phyloP scores from a whole-genome alignment of 2,113 vertebrate species.

The Tricholaema leucomelas region DNA sequence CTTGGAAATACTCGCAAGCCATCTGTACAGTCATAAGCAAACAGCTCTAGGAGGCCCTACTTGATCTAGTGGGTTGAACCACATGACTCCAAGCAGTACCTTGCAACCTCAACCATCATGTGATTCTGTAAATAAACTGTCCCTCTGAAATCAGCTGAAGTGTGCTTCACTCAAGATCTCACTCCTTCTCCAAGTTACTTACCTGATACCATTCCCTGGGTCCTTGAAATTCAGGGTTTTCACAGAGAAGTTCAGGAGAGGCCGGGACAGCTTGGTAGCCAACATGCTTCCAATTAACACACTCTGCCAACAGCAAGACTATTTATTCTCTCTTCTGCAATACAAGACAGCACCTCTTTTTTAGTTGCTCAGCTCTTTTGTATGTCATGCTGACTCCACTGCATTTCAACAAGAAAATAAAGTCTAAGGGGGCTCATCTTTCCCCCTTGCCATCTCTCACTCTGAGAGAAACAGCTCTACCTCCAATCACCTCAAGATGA shows the following conservation, averaged over 20 bases:
- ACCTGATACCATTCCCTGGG: slow-evolving; percentile 46
- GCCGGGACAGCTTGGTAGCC: slow-evolving; percentile 62
- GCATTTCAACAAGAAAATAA: slow-evolving; percentile 10
- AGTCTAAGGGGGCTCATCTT: slow-evolving; percentile 29
- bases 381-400: slow-evolving; percentile 1
- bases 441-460: not conserved
- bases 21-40: not conserved
- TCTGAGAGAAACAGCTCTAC: not conserved
- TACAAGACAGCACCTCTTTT: slow-evolving; percentile 22
- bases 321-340: slow-evolving; percentile 63
- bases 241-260: slow-evolving; percentile 48
- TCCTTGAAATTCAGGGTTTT: slow-evolving; percentile 55
- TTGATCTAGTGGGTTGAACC: not conserved
- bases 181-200: not conserved
- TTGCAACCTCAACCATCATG: not conserved
- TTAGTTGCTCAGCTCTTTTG: slow-evolving; percentile 8
- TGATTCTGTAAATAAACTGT: not conserved
- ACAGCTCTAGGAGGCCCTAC: not conserved
- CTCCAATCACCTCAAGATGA: not conserved
- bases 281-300: slow-evolving; percentile 50
- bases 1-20: not conserved
- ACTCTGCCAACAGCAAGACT: not conserved
- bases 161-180: not conserved
- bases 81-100: not conserved
- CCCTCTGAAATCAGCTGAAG: not conserved